Percentiles rank a stretch among this genome's conserved stretches.
Conservation (phyloP, 2,113 vertebrate species). For the Ameiurus melas region DNA sequence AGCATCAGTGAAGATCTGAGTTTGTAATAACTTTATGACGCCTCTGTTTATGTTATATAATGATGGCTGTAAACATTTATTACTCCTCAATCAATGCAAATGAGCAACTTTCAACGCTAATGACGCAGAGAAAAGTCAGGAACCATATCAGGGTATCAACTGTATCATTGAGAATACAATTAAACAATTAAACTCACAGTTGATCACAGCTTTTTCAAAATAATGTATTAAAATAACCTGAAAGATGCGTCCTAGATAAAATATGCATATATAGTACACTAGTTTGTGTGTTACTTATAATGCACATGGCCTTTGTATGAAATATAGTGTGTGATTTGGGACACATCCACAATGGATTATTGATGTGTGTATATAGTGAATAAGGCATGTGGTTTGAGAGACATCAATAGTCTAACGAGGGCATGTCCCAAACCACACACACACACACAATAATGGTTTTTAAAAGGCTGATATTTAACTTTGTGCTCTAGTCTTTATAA, state of each 20-base stretch:
- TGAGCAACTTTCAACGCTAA: neutral
- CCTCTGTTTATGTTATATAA: neutral
- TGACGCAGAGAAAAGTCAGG: neutral
- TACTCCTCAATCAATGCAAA: neutral
- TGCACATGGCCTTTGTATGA: neutral
- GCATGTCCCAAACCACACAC: neutral
- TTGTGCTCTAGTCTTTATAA: neutral
- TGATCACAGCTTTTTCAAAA: neutral
- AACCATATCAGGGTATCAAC: neutral
- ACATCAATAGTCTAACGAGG: neutral
- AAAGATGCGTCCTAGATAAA: neutral
- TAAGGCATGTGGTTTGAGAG: neutral
- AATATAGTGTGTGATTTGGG: neutral
- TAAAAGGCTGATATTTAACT: neutral
- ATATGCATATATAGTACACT: neutral
- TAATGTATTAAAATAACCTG: neutral
- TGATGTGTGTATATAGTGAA: neutral
- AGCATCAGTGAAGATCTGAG: neutral
- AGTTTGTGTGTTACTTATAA: neutral
- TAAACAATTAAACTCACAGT: neutral
- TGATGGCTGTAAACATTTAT: constrained; percentile 40
- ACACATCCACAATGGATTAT: neutral
- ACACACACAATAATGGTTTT: neutral
- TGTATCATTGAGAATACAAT: neutral
- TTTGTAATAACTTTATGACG: neutral